Conservation (phyloP, 2,113 vertebrate species). For the Lepisosteus oculatus region DNA sequence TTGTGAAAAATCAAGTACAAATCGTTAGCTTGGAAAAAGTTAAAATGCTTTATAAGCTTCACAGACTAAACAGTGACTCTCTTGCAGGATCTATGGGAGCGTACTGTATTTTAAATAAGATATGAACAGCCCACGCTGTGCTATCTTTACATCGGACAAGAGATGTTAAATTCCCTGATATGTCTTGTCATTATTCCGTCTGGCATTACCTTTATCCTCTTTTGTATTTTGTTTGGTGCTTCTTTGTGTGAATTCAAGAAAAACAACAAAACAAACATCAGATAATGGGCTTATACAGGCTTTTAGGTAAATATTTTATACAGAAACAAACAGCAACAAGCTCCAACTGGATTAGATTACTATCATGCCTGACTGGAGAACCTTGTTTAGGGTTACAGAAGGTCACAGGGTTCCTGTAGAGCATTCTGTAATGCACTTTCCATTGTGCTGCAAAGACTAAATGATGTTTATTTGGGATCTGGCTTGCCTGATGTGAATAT, state of each 20-base stretch:
- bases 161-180: conserved; percentile 5
- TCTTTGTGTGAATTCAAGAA: conserved; percentile 5
- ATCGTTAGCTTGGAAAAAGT: too few relatives aligned
- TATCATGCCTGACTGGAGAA: conserved; percentile 32
- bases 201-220: background rate
- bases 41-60: too few relatives aligned
- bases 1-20: too few relatives aligned
- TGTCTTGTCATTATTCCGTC: conserved; percentile 5
- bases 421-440: conserved; percentile 4
- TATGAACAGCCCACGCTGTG: conserved; percentile 20
- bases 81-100: background rate
- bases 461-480: conserved; percentile 34
- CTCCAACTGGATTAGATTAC: conserved; percentile 38
- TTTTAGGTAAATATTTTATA: conserved; percentile 32
- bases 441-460: background rate
- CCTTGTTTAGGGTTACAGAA: conserved; percentile 36
- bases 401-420: conserved; percentile 23
- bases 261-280: conserved; percentile 17
- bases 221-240: conserved; percentile 14
- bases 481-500: conserved; percentile 26
- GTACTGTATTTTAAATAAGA: background rate
- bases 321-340: conserved; percentile 38
- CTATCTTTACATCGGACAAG: conserved; percentile 8
- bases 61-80: too few relatives aligned
- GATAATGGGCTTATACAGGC: conserved; percentile 22